Evolutionary conservation across 2,797 vertebrate genomes (phyloP).

Genomic region (Crenuchus spilurus): DNA sequence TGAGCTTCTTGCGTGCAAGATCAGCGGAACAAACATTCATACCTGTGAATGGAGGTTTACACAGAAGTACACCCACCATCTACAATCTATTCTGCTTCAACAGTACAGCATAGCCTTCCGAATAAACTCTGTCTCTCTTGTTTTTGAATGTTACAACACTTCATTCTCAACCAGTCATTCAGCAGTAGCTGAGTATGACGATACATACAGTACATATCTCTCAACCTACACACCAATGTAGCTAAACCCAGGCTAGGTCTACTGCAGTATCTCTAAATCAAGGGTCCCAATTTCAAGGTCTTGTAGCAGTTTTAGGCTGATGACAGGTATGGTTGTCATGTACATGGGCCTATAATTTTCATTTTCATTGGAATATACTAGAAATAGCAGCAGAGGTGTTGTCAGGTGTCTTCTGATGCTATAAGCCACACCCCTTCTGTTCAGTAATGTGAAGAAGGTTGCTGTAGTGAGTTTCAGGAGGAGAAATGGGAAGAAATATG

Average conservation of each 20-base stretch:
- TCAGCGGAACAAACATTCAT: constrained; percentile 57
- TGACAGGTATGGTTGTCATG: too few relatives aligned
- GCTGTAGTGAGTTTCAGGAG: background rate
- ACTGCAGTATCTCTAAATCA: background rate
- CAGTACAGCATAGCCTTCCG: background rate
- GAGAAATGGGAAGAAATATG: too few relatives aligned
- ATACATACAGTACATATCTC: too few relatives aligned
- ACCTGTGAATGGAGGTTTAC: constrained; percentile 19
- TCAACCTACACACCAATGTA: background rate
- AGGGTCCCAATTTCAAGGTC: too few relatives aligned
- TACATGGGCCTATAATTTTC: too few relatives aligned
- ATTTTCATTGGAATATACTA: too few relatives aligned
- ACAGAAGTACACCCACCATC: background rate
- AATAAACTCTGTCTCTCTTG: background rate
- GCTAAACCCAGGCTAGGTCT: background rate
- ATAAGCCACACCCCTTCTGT: background rate
- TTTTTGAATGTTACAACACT: background rate
- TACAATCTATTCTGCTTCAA: constrained; percentile 30
- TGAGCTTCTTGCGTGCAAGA: constrained; percentile 22
- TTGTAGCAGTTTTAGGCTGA: too few relatives aligned
- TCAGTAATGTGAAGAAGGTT: background rate
- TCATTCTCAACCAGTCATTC: background rate
- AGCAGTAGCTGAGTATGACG: background rate
- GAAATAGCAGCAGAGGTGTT: too few relatives aligned
- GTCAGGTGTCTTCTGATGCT: background rate